Conservation (phyloP, 1,140 invertebrate genomes). For the Sarcophaga peregrina region DNA sequence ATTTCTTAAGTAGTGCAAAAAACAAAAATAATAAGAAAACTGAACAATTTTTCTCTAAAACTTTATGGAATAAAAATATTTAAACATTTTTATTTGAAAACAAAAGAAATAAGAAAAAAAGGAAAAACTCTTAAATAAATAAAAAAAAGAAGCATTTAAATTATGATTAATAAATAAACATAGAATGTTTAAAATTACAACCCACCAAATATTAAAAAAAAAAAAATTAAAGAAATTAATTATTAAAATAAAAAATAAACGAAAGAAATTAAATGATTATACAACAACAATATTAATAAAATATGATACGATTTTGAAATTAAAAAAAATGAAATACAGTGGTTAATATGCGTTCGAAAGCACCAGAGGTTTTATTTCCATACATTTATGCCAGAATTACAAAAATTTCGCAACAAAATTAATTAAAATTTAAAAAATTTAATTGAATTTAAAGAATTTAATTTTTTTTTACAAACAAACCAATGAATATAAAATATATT, state of each 20-base stretch:
- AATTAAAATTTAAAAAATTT: no score
- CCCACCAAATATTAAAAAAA: slow-evolving; percentile 30
- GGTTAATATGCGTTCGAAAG: no score
- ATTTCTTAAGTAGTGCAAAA: slow-evolving; percentile 38
- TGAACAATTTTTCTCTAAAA: slow-evolving; percentile 24
- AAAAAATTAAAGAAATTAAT: background rate
- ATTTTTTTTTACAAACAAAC: no score
- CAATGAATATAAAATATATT: no score
- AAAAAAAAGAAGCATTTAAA: slow-evolving; percentile 31
- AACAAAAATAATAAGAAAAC: slow-evolving; percentile 19
- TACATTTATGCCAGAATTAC: no score
- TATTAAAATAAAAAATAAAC: slow-evolving; percentile 26
- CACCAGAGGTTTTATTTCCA: no score
- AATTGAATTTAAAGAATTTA: no score
- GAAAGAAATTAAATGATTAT: background rate
- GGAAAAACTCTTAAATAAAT: background rate
- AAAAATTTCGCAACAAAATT: no score
- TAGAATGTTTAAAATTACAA: slow-evolving; percentile 38
- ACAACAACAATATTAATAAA: slow-evolving; percentile 28
- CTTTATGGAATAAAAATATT: no score
- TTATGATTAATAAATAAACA: slow-evolving; percentile 23
- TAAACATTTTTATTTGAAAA: background rate
- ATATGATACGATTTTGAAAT: slow-evolving; percentile 11
- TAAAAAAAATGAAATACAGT: background rate
- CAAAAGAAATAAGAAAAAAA: background rate